These are phyloP conservation scores for Heteromormyrus szaboi DNA, from an alignment of 2,797 vertebrate species.

Conservation along the genomic window DNA sequence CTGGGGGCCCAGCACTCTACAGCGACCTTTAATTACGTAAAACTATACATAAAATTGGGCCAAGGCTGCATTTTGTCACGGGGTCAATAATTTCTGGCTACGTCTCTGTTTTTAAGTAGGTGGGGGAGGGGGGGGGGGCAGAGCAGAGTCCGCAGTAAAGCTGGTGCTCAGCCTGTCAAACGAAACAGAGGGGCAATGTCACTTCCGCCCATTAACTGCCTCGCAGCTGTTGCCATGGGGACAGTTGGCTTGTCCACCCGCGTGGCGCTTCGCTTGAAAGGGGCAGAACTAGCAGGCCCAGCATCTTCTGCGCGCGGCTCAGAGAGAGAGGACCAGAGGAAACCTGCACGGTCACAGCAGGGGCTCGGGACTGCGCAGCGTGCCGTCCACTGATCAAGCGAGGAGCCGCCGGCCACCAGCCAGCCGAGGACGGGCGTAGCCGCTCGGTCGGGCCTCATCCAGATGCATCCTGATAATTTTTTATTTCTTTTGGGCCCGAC, in stretches of 20 bases:
- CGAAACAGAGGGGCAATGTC: neutral
- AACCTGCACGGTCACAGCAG: neutral
- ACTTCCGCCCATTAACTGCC: neutral
- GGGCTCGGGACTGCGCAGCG: neutral
- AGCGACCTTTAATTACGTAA: neutral
- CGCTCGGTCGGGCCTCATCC: conserved; percentile 37
- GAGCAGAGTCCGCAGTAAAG: neutral
- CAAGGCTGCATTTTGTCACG: neutral
- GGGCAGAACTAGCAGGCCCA: neutral
- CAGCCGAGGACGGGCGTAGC: conserved; percentile 30
- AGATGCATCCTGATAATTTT: conserved; percentile 28
- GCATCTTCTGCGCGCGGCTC: neutral
- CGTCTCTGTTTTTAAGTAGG: neutral
- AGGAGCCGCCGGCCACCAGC: conserved; percentile 1
- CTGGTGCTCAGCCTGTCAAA: neutral
- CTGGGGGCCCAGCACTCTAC: neutral
- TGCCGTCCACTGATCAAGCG: conserved; percentile 21
- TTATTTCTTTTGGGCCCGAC: conserved; percentile 47
- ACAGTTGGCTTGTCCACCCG: neutral
- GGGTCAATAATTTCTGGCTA: neutral
- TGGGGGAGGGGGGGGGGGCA: neutral
- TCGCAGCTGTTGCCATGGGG: neutral
- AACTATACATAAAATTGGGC: neutral
- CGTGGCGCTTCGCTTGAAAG: neutral
- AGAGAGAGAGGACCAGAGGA: neutral